Evolutionary conservation across 1,140 invertebrate species (phyloP).

Genomic region (Caerostris extrusa): DNA sequence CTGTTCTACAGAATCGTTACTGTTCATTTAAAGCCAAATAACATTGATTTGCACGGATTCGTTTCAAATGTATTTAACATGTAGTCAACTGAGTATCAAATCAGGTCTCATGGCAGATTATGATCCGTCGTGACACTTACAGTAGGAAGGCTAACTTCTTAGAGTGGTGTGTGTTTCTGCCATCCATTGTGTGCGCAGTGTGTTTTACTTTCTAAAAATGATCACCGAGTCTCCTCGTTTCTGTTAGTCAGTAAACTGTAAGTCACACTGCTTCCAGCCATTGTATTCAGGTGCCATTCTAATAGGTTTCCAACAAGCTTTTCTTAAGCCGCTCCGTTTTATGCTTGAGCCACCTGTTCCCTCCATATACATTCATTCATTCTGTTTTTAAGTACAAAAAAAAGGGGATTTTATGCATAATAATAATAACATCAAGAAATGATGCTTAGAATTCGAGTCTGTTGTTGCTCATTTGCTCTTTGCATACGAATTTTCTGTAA

Average conservation of each 20-base stretch:
- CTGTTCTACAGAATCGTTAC: no score
- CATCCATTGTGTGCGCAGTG: constrained; percentile 58
- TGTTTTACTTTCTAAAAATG: constrained; percentile 16
- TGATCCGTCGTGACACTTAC: constrained; percentile 57
- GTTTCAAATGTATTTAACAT: not conserved
- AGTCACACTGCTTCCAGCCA: constrained; percentile 71
- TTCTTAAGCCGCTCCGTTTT: constrained; percentile 64
- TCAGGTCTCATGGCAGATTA: constrained; percentile 42
- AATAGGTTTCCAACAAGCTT: constrained; percentile 51
- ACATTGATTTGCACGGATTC: not conserved
- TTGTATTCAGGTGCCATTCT: constrained; percentile 50
- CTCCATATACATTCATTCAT: constrained; percentile 75
- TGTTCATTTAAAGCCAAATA: no score
- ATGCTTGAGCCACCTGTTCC: constrained; percentile 60
- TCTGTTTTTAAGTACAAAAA: constrained; percentile 45
- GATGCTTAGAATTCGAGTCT: constrained; percentile 1
- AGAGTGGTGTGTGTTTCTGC: constrained; percentile 46
- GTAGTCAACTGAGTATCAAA: not conserved
- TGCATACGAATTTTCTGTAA: no score
- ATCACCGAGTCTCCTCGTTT: not conserved
- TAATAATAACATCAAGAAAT: not conserved
- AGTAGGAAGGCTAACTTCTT: constrained; percentile 53
- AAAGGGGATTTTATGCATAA: not conserved
- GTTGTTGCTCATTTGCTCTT: no score
- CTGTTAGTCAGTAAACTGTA: constrained; percentile 12